These are phyloP conservation scores for Vicugna pacos DNA, from an alignment of 2,113 vertebrate species.

Conservation along the genomic window DNA sequence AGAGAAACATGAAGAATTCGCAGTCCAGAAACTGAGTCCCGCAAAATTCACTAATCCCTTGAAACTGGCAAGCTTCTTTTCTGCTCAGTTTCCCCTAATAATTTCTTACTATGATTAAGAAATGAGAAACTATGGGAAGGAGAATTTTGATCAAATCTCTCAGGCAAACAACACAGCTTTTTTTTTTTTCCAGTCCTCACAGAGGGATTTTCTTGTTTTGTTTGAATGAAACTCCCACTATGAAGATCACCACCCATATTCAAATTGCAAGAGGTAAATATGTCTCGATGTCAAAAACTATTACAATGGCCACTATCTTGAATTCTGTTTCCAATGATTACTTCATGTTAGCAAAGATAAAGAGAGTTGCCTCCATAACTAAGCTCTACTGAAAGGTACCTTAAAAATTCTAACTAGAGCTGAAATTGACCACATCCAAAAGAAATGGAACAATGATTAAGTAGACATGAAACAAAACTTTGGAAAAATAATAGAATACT, in stretches of 20 bases:
- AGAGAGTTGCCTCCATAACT: background rate
- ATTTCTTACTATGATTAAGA: conserved; percentile 20
- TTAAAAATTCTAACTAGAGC: conserved; percentile 6
- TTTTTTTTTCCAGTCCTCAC: background rate
- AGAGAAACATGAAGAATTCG: conserved; percentile 48
- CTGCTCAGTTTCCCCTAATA: conserved; percentile 2
- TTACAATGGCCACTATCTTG: background rate
- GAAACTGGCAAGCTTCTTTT: background rate
- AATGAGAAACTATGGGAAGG: background rate
- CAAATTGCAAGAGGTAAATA: conserved; percentile 10
- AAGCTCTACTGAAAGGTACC: background rate
- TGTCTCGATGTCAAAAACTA: background rate
- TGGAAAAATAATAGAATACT: background rate
- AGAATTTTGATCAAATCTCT: background rate
- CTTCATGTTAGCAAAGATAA: conserved; percentile 23
- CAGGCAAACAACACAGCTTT: background rate
- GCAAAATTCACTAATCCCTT: background rate
- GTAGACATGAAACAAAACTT: background rate
- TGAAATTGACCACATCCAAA: background rate
- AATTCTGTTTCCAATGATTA: background rate
- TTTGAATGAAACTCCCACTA: background rate
- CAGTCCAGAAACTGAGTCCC: background rate
- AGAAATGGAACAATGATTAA: background rate
- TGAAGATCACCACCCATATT: conserved; percentile 2
- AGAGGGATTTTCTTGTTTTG: background rate